These are phyloP conservation scores for Acronicta alni DNA, from an alignment of 2,888 invertebrate genomes.

Conservation along the genomic window DNA sequence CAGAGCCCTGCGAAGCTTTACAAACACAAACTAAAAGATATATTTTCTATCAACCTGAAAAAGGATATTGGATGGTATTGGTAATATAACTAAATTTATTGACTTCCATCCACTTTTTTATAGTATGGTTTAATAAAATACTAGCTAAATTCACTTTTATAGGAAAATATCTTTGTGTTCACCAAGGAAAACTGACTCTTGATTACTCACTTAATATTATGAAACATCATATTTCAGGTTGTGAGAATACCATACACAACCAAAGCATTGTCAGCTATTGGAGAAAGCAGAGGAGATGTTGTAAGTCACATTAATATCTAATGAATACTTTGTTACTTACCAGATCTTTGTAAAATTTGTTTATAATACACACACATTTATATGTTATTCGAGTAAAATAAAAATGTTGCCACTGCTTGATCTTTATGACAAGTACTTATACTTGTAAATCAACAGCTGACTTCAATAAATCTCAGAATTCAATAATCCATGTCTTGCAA, in stretches of 20 bases:
- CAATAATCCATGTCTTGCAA: too few relatives aligned
- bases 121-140: neutral
- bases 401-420: too few relatives aligned
- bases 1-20: constrained; percentile 94
- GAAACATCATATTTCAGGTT: constrained; percentile 88
- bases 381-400: too few relatives aligned
- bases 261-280: constrained; percentile 91
- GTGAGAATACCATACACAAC: constrained; percentile 92
- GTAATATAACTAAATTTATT: constrained; percentile 80
- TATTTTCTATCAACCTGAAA: constrained; percentile 96
- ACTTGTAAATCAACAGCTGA: too few relatives aligned
- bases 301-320: constrained; percentile 77
- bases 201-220: too few relatives aligned
- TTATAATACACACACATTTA: too few relatives aligned
- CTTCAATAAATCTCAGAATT: too few relatives aligned
- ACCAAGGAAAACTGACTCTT: neutral
- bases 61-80: constrained; percentile 97
- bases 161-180: neutral
- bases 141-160: too few relatives aligned
- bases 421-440: too few relatives aligned
- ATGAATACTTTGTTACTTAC: too few relatives aligned
- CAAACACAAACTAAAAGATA: constrained; percentile 97
- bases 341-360: too few relatives aligned
- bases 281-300: constrained; percentile 95
- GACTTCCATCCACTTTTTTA: neutral